These are phyloP conservation scores for Phycodurus eques DNA, from an alignment of 2,113 vertebrate species.

Conservation along the genomic window DNA sequence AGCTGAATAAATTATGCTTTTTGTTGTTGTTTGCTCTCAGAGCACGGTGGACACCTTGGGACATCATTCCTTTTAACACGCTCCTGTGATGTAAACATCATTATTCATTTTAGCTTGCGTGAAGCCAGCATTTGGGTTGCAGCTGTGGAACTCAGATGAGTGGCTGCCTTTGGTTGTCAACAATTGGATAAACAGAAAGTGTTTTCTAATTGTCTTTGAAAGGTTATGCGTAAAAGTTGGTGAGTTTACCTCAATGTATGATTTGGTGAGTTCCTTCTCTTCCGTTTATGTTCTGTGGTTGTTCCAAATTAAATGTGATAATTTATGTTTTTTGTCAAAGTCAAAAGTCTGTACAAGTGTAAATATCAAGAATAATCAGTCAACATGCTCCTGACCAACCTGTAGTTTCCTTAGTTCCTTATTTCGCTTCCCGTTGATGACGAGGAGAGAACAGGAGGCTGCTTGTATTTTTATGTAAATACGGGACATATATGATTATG, in stretches of 20 bases:
- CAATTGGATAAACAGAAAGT: slow-evolving; percentile 39
- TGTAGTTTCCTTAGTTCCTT: neutral
- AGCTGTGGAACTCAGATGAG: slow-evolving; percentile 21
- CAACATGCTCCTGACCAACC: neutral
- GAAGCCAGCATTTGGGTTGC: slow-evolving; percentile 12
- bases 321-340: too few species aligned
- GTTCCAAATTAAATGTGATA: neutral
- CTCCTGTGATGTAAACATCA: slow-evolving; percentile 11
- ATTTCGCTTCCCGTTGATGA: too few species aligned
- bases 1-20: slow-evolving; percentile 40
- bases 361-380: neutral
- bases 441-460: neutral
- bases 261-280: neutral
- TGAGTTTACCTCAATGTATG: neutral
- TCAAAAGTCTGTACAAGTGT: neutral
- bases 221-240: neutral
- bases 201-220: neutral
- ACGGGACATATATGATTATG: too few species aligned
- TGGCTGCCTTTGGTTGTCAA: slow-evolving; percentile 36
- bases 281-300: neutral
- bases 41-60: slow-evolving; percentile 19
- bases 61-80: slow-evolving; percentile 1
- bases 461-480: neutral
- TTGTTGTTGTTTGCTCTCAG: slow-evolving; percentile 25
- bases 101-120: slow-evolving; percentile 31